Conservation (phyloP, 2,113 vertebrate species). For the Oreotrochilus melanogaster region DNA sequence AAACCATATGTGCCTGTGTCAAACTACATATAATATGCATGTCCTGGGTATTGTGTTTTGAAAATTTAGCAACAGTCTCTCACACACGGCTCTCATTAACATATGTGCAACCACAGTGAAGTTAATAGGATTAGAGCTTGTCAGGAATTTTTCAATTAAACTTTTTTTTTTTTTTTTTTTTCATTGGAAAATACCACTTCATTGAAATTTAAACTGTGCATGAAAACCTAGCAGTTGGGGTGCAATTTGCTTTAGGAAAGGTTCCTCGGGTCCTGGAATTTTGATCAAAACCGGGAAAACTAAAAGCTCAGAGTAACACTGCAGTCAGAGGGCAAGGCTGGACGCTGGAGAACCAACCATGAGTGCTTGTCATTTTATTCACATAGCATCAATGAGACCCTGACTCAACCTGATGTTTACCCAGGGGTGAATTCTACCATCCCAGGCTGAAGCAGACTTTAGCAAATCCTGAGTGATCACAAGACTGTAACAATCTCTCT, state of each 20-base stretch:
- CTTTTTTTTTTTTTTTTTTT: neutral
- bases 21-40: constrained; percentile 61
- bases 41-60: constrained; percentile 69
- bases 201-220: constrained; percentile 60
- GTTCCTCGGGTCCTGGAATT: constrained; percentile 36
- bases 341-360: neutral
- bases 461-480: neutral
- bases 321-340: neutral
- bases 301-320: neutral
- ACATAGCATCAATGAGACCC: neutral
- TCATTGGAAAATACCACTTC: constrained; percentile 61
- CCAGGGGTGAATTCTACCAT: neutral
- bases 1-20: constrained; percentile 69
- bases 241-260: constrained; percentile 38
- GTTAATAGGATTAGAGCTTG: constrained; percentile 71
- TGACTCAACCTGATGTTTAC: neutral
- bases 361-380: neutral
- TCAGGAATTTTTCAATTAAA: constrained; percentile 77
- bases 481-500: neutral
- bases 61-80: constrained; percentile 65
- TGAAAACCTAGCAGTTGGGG: constrained; percentile 9
- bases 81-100: constrained; percentile 70
- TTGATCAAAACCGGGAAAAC: constrained; percentile 8
- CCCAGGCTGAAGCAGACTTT: neutral
- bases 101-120: constrained; percentile 55